Conservation (phyloP, 2,113 vertebrate genomes). For the Gracilinanus agilis region DNA sequence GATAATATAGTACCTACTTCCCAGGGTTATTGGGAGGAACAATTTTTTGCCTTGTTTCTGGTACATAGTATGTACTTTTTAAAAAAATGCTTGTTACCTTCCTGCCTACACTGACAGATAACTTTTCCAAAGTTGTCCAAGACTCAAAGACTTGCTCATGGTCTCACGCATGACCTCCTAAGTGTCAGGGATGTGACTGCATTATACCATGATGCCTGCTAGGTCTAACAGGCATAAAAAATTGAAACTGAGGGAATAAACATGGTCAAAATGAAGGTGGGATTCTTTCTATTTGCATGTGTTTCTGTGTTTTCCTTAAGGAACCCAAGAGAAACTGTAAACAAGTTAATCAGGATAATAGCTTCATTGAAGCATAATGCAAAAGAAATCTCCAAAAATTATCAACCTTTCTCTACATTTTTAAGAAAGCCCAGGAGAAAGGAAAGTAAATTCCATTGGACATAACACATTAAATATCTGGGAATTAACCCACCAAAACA, state of each 20-base stretch:
- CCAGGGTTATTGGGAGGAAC: background rate
- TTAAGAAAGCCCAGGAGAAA: background rate
- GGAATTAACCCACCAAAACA: background rate
- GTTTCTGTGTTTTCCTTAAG: background rate
- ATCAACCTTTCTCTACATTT: background rate
- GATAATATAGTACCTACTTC: background rate
- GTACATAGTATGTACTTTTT: background rate
- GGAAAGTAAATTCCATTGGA: background rate
- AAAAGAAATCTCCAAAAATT: background rate
- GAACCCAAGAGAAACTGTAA: background rate
- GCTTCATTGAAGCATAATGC: no score
- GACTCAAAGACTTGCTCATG: background rate
- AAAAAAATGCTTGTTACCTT: background rate
- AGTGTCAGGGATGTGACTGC: background rate
- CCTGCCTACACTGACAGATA: background rate
- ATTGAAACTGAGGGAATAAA: background rate
- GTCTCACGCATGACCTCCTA: background rate
- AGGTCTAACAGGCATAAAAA: background rate
- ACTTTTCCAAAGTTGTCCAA: background rate
- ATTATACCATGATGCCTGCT: background rate
- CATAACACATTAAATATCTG: background rate
- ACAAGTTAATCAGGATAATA: background rate
- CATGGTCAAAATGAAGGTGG: background rate
- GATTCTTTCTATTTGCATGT: background rate
- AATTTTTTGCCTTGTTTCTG: background rate